Evolutionary conservation across 1,140 invertebrate species (phyloP), one percentile per base, ranked within the genome.

Genomic region (Microplitis demolitor): DNA sequence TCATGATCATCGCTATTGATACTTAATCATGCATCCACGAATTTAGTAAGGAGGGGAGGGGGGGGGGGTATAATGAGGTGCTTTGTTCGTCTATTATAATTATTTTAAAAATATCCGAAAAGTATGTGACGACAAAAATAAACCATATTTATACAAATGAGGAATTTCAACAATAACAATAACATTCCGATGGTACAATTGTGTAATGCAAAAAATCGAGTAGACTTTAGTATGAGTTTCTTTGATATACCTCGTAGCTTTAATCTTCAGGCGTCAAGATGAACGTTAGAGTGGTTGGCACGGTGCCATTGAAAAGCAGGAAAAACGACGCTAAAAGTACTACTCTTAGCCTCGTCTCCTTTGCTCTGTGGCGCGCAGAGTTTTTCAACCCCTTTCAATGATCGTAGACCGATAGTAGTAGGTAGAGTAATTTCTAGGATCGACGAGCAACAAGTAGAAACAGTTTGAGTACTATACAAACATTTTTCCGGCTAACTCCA

Each of bases 401-500:
- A 24, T 35, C 34, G 61, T 71, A 64, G 34, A 53, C 50, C 34
- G 62, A 71, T 67, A 67, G 69, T 45, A 53, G 61, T 61, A 71
- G 69, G 61, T 69, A 62, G 64, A 64, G 71, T 62, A 24, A 63
- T 45, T 81, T 81, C 81, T 79, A 79, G 80, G 80, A 79, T 78
- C 73, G 76, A 61, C 71, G 80, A 82, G 84, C 84, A 85, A 85
- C 84, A 85, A 85, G 84, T 85, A 85, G 84, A 83, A 82, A 84
- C 77, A 79, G 77, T 77, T 78, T 81, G 83, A 79, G 60, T 53
- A 56, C 70, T 74, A 66, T 76, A 73, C 69, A 31, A 50, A 39
- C 45, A 39, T 24, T 6, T 33, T 61, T 35, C 39, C 51, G 35
- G 13, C 50, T 67, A 16, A 33, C 63, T 66, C 14, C 63, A 31